These are phyloP conservation scores for Maccullochella peelii DNA, from an alignment of 2,113 vertebrate genomes.

Conservation along the genomic window DNA sequence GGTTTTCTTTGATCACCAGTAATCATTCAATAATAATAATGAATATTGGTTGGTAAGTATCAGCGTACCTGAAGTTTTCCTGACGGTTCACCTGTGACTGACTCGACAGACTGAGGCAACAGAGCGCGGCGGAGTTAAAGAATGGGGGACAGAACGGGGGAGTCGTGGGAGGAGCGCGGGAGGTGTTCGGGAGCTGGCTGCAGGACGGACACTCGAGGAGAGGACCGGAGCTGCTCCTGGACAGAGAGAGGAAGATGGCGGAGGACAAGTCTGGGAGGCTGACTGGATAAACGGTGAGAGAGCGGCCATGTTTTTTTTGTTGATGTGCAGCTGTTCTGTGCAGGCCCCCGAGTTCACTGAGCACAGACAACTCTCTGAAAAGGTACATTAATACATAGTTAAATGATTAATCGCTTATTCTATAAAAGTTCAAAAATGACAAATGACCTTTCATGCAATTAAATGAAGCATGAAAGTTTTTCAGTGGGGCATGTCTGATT, in stretches of 20 bases:
- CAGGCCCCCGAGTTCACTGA: no score
- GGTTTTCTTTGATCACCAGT: background rate
- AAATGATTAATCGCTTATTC: constrained; percentile 34
- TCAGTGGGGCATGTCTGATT: background rate
- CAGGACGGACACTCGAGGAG: constrained; percentile 82
- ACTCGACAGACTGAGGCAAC: constrained; percentile 66
- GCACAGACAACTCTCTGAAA: background rate
- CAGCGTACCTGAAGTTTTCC: background rate
- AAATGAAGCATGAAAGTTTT: constrained; percentile 30
- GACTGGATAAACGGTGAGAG: constrained; percentile 76
- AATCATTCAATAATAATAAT: background rate
- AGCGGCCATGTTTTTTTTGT: background rate
- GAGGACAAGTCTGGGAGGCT: constrained; percentile 84
- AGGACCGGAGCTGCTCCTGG: constrained; percentile 83
- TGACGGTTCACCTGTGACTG: background rate
- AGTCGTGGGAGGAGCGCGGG: constrained; percentile 65
- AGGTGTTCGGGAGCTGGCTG: constrained; percentile 85
- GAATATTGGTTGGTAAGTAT: background rate
- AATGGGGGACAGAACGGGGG: constrained; percentile 81
- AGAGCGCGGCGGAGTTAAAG: constrained; percentile 80
- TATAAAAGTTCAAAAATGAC: constrained; percentile 29
- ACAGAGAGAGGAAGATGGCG: constrained; percentile 80
- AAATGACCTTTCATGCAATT: constrained; percentile 28
- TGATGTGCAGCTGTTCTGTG: no score
- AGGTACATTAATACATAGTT: background rate